phyloP scores from a whole-genome alignment of 2,113 vertebrate species.

The Epinephelus fuscoguttatus region DNA sequence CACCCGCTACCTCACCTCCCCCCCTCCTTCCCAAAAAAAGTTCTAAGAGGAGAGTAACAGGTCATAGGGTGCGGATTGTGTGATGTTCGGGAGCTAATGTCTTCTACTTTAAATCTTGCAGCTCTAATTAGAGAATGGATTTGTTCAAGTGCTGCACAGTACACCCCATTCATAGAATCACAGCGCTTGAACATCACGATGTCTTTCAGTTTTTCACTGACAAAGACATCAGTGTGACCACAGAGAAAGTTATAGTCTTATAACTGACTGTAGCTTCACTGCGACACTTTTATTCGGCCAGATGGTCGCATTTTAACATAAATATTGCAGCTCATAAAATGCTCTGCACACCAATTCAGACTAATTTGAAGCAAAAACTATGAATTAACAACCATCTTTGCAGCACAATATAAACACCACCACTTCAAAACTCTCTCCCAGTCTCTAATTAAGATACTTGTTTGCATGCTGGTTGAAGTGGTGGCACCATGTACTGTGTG shows the following conservation, averaged over 20 bases:
- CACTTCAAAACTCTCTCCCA: background rate
- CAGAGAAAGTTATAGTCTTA: constrained; percentile 43
- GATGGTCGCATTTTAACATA: constrained; percentile 47
- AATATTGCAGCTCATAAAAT: constrained; percentile 57
- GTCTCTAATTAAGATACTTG: constrained; percentile 54
- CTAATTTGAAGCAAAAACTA: constrained; percentile 51
- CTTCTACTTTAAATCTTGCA: background rate
- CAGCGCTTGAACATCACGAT: background rate
- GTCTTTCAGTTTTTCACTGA: constrained; percentile 15
- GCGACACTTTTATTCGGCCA: constrained; percentile 45
- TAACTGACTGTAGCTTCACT: constrained; percentile 24
- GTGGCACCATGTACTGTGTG: constrained; percentile 2
- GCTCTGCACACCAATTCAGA: constrained; percentile 30
- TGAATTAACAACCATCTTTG: constrained; percentile 30
- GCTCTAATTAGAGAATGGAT: background rate
- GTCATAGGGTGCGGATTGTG: constrained; percentile 3
- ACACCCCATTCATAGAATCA: background rate
- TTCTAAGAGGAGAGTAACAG: constrained; percentile 15
- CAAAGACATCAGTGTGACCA: constrained; percentile 19
- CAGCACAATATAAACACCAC: constrained; percentile 23
- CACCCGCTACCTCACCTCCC: constrained; percentile 2
- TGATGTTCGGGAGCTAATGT: constrained; percentile 2
- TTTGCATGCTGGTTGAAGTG: constrained; percentile 15
- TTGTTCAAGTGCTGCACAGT: background rate
- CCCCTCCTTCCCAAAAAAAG: background rate